phyloP scores from a whole-genome alignment of 2,888 invertebrate species.

The Cepaea hortensis region DNA sequence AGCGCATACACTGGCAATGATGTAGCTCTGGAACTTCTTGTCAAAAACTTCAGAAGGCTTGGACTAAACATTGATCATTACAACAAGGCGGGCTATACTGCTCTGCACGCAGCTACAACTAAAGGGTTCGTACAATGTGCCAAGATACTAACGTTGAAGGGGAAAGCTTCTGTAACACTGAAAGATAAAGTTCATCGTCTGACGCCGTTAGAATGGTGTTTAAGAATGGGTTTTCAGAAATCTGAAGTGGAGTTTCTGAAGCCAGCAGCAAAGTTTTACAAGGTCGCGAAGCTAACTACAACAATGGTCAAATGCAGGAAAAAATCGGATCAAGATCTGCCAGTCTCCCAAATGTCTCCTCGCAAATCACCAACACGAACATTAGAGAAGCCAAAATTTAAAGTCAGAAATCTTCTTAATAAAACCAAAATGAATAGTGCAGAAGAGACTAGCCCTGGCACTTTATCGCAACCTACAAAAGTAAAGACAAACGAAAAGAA shows the following conservation, averaged over 20 bases:
- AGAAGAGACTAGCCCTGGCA: conserved; percentile 2
- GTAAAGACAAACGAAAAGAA: not conserved
- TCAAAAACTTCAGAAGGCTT: conserved; percentile 72
- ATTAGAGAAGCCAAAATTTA: conserved; percentile 21
- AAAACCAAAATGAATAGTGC: conserved; percentile 2
- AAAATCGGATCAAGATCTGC: conserved; percentile 24
- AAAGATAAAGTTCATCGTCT: conserved; percentile 64
- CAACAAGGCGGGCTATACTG: conserved; percentile 72
- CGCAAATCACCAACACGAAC: not conserved
- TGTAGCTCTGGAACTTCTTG: conserved; percentile 69
- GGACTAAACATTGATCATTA: conserved; percentile 72
- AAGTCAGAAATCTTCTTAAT: conserved; percentile 28
- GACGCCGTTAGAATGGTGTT: conserved; percentile 71
- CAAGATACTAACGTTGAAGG: conserved; percentile 69
- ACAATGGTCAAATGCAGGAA: conserved; percentile 44
- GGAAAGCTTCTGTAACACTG: conserved; percentile 66
- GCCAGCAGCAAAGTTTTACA: conserved; percentile 49
- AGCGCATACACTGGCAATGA: conserved; percentile 72
- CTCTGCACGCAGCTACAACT: conserved; percentile 70
- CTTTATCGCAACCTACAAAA: not conserved
- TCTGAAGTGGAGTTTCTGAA: conserved; percentile 62
- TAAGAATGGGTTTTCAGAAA: conserved; percentile 65
- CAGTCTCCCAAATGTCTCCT: not conserved
- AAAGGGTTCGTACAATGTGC: conserved; percentile 71
- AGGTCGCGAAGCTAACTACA: conserved; percentile 53